Evolutionary conservation across 2,797 vertebrate genomes (phyloP), one percentile per base, ranked within the genome.

Genomic region (Chiloscyllium punctatum): DNA sequence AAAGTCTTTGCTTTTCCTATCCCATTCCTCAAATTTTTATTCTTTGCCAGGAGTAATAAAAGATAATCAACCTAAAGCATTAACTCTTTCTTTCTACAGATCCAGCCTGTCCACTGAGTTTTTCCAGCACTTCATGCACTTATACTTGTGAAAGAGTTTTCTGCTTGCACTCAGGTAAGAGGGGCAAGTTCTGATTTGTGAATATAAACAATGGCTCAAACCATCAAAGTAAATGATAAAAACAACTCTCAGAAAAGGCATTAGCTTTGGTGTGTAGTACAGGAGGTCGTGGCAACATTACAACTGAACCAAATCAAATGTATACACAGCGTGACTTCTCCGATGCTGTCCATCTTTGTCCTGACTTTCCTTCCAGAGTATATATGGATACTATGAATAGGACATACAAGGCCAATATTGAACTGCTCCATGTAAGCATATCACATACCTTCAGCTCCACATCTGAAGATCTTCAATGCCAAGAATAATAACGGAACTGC

Each of bases 391-490:
- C 37, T 8, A 71, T 74, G 42, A 94, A 33, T 9, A 92, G 23
- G 18, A 69, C n/a, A 3, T 42, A 92, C 69, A 37, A 92, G 82
- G 48, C 18, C 92, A 94, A 94, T 4, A 9, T 77, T 77, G 30
- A 77, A 95, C 48, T 57, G 27, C 48, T 95, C 71, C 42, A 23
- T 66, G n/a, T 42, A 72, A 53, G 30, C 11, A 15, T 30, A 74
- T 13, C 33, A 53, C 69, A 74, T 95, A 95, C 94, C 94, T 95
- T 95, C 94, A 94, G 94, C 94, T 94, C 69, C 94, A 95, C 94
- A 77, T 95, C 71, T 95, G 94, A 95, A 77, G 94, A 95, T 77
- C 94, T 51, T 95, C 71, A 74, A 48, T 8, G 77, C 42, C 51
- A 95, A 53, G 57, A 95, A 53, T 77, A 95, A 48, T 77, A 95